Conservation (phyloP, 2,888 invertebrate species). For the Rosalia funebris region DNA sequence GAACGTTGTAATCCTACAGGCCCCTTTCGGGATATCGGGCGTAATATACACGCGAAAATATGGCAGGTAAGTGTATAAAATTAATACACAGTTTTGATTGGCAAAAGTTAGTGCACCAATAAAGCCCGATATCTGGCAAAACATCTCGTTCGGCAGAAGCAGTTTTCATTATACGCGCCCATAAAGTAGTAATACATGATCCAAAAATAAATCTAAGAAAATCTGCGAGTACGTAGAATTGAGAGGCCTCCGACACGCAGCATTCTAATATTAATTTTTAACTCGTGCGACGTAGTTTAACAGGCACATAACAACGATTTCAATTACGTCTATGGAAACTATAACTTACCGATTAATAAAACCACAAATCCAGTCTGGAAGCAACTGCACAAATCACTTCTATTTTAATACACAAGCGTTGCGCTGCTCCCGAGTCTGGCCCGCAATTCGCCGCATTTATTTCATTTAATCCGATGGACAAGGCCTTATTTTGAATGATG, state of each 20-base stretch:
- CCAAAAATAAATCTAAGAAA: conserved; percentile 14
- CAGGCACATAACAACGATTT: background rate
- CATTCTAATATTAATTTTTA: background rate
- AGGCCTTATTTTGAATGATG: conserved; percentile 34
- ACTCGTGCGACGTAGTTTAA: background rate
- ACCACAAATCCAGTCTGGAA: conserved; percentile 25
- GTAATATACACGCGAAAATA: background rate
- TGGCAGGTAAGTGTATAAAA: background rate
- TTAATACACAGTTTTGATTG: conserved; percentile 1
- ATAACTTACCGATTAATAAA: conserved; percentile 22
- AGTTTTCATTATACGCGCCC: conserved; percentile 9
- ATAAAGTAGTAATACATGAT: conserved; percentile 11
- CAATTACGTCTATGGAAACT: background rate
- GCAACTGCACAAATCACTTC: conserved; percentile 37
- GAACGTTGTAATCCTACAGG: background rate
- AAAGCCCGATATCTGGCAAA: conserved; percentile 14
- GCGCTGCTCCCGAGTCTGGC: background rate
- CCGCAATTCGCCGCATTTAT: conserved; percentile 2
- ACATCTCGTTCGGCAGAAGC: background rate
- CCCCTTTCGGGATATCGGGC: background rate
- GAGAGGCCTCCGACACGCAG: background rate
- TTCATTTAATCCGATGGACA: conserved; percentile 17
- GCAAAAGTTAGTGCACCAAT: conserved; percentile 11
- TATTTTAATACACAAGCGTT: conserved; percentile 33
- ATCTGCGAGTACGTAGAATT: background rate